phyloP scores from a whole-genome alignment of 2,888 invertebrate genomes.

The Ischnus inquisitorius region DNA sequence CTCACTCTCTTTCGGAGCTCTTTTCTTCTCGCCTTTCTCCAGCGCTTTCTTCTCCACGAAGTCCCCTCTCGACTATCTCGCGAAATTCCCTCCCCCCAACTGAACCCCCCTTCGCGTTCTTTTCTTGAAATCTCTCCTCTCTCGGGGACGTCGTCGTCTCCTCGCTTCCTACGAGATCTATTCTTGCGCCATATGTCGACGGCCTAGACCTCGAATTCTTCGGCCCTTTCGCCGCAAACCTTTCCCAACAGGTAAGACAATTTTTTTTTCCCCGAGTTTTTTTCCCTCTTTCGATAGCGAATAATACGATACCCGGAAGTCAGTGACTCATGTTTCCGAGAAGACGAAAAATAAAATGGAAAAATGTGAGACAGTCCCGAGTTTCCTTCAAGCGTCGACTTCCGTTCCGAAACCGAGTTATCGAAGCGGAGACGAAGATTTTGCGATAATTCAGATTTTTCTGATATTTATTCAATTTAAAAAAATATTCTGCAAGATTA shows the following conservation, averaged over 20 bases:
- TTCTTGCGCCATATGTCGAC: slow-evolving; percentile 31
- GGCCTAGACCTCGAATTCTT: slow-evolving; percentile 1
- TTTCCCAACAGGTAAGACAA: neutral
- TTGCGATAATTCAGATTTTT: slow-evolving; percentile 56
- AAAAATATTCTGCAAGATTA: too few relatives aligned
- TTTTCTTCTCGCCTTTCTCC: slow-evolving; percentile 55
- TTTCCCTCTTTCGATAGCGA: neutral
- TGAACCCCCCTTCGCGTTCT: slow-evolving; percentile 66
- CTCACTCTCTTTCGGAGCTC: slow-evolving; percentile 49
- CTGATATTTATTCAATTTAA: too few relatives aligned
- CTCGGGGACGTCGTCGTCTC: slow-evolving; percentile 52
- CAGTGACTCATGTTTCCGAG: neutral
- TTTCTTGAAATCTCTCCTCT: slow-evolving; percentile 63
- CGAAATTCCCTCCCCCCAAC: slow-evolving; percentile 64
- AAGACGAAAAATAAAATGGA: slow-evolving; percentile 24
- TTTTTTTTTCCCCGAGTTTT: neutral
- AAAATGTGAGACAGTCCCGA: too few relatives aligned
- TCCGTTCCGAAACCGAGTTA: slow-evolving; percentile 57
- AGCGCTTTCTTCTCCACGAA: slow-evolving; percentile 58
- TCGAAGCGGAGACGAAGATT: slow-evolving; percentile 44
- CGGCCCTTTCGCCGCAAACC: neutral
- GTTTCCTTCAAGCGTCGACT: slow-evolving; percentile 29
- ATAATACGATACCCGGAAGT: neutral
- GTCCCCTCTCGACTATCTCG: slow-evolving; percentile 47
- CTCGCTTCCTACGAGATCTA: slow-evolving; percentile 11